Conservation (phyloP, 2,113 vertebrate species). For the Sinocyclocheilus anophthalmus region DNA sequence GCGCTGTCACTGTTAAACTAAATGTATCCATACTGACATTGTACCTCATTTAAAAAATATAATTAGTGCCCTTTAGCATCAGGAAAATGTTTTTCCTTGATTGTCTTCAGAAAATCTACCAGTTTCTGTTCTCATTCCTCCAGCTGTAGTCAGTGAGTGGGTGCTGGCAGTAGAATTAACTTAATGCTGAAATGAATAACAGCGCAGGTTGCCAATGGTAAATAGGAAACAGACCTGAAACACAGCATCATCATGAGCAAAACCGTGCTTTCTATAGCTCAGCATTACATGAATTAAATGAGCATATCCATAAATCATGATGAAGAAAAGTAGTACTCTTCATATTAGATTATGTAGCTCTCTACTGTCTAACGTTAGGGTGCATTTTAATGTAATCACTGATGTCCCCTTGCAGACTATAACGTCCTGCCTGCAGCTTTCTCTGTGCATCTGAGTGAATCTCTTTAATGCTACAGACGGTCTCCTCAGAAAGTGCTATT, state of each 20-base stretch:
- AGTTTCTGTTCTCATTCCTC: conserved; percentile 2
- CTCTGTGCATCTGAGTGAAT: conserved; percentile 22
- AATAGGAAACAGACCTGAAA: conserved; percentile 51
- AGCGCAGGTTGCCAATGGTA: conserved; percentile 42
- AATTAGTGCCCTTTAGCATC: not conserved
- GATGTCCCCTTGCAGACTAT: not conserved
- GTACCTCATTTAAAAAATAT: not conserved
- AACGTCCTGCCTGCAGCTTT: not conserved
- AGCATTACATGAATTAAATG: conserved; percentile 9
- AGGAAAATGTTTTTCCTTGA: not conserved
- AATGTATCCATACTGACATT: not conserved
- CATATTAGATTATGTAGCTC: not conserved
- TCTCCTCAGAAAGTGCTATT: conserved; percentile 23
- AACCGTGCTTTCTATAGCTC: not conserved
- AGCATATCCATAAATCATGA: conserved; percentile 22
- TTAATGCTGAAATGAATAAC: conserved; percentile 44
- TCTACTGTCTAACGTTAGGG: not conserved
- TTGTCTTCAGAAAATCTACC: conserved; percentile 1
- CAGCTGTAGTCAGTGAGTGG: conserved; percentile 5
- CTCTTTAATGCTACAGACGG: not conserved
- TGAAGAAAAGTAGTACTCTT: not conserved
- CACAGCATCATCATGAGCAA: conserved; percentile 21
- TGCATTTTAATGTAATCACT: conserved; percentile 10
- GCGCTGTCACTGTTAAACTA: not conserved
- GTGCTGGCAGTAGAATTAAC: conserved; percentile 32